Conservation (phyloP, 2,888 invertebrate genomes). For the Amaurobius ferox region DNA sequence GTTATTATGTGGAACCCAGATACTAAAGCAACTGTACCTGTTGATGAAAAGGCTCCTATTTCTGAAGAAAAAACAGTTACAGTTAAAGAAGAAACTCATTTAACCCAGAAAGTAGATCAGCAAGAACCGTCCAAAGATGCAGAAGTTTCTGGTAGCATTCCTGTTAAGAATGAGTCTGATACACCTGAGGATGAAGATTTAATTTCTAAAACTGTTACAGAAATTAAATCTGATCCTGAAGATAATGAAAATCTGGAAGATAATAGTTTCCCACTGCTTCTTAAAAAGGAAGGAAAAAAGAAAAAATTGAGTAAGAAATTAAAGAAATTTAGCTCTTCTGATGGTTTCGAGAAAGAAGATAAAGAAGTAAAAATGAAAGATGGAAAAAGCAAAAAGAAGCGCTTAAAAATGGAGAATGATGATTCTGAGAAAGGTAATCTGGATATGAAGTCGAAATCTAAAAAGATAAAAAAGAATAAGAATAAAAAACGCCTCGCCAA, state of each 20-base stretch:
- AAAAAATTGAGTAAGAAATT: constrained; percentile 64
- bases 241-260: constrained; percentile 18
- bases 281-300: constrained; percentile 51
- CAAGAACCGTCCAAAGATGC: background rate
- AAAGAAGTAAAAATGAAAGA: constrained; percentile 39
- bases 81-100: background rate
- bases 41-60: background rate
- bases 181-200: background rate
- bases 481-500: constrained; percentile 60
- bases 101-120: background rate
- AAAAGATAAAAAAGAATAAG: constrained; percentile 76
- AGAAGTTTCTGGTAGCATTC: background rate
- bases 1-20: constrained; percentile 29
- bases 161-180: background rate
- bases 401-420: constrained; percentile 33
- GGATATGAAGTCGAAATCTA: constrained; percentile 78
- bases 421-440: constrained; percentile 38
- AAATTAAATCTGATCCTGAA: constrained; percentile 15
- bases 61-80: background rate
- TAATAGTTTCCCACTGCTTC: background rate
- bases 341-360: constrained; percentile 37
- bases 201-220: background rate
- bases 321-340: constrained; percentile 43
- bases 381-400: constrained; percentile 60
- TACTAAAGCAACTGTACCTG: background rate